A percentile compares a stretch with the other conserved stretches of the same genome.
Conservation (phyloP, 1,140 invertebrate genomes). For the Antheraea pernyi region DNA sequence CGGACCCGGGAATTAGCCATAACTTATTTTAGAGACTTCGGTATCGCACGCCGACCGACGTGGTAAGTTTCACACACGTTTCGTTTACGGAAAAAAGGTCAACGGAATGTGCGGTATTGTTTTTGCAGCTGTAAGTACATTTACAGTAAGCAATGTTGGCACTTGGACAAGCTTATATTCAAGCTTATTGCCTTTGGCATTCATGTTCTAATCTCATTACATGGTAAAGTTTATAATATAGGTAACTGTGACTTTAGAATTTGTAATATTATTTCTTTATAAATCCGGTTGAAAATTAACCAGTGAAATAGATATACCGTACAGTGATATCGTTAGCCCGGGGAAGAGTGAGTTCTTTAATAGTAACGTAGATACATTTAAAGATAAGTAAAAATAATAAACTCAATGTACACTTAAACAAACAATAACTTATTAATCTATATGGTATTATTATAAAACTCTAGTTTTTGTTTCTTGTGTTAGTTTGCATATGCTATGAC, state of each 20-base stretch:
- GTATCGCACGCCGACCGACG: conserved; percentile 20
- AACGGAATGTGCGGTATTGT: conserved; percentile 28
- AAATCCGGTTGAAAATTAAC: no score
- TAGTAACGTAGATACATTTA: no score
- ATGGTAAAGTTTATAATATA: neutral
- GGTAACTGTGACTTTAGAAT: neutral
- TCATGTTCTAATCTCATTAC: neutral
- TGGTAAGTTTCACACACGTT: conserved; percentile 22
- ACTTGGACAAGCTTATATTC: neutral
- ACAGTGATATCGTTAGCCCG: no score
- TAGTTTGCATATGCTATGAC: no score
- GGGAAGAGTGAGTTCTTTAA: no score
- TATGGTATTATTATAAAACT: no score
- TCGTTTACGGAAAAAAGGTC: conserved; percentile 13
- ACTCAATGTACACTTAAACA: no score
- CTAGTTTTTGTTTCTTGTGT: no score
- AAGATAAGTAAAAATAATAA: no score
- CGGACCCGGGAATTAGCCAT: conserved; percentile 51
- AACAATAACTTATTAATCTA: no score
- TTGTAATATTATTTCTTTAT: no score
- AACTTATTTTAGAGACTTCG: conserved; percentile 49
- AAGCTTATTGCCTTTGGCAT: neutral
- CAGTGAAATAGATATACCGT: no score
- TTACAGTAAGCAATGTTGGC: conserved; percentile 10
- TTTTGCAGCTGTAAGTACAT: conserved; percentile 19